Evolutionary conservation across 1,140 invertebrate genomes (phyloP), one percentile per base, ranked within the genome.

Genomic region (Harpegnathos saltator): DNA sequence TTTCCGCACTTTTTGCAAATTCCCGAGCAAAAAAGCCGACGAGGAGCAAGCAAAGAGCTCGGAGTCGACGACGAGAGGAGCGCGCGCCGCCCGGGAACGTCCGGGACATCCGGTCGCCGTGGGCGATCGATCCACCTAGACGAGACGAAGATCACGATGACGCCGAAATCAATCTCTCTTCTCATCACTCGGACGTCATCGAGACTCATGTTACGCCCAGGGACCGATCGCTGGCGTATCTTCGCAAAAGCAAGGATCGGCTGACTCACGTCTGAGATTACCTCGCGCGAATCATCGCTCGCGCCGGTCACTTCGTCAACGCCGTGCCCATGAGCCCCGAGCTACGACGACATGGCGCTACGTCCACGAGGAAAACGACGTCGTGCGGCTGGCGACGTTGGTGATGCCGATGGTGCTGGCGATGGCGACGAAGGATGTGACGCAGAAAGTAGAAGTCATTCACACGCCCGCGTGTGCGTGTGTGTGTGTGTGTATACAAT

Each of bases 271-370:
- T 38, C 19, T 15, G 17, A 58, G 69, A 75, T 83, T 86, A 88
- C 82, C 75, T 88, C 38, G 38, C 2, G 15, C 44, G 84, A 78
- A 85, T 89, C 85, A 87, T 85, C 58, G 12, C 58, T 71, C 52
- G 33, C 50, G 24, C 15, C 50, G 50, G 9, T 87, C 86, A 88
- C 74, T 84, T 74, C 73, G 73, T 26, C 56, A 54, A 54, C 52
- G 56, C 50, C 19, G 50, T 12, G 12, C 3, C 22, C 52, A 74
- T 17, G 22, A 50, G 33, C 33, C 33, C 19, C 68, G 58, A 26
- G n/a, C 15, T 65, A 58, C 29, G 19, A 78, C 54, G 58, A 73
- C 85, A 86, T 86, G 56, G 14, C 68, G 66, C 26, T 44, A 0
- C 38, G 9, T 44, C 11, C 38, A 9, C 38, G 38, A 44, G 38